phyloP scores from a whole-genome alignment of 2,888 invertebrate genomes.

The Lycaena phlaeas region DNA sequence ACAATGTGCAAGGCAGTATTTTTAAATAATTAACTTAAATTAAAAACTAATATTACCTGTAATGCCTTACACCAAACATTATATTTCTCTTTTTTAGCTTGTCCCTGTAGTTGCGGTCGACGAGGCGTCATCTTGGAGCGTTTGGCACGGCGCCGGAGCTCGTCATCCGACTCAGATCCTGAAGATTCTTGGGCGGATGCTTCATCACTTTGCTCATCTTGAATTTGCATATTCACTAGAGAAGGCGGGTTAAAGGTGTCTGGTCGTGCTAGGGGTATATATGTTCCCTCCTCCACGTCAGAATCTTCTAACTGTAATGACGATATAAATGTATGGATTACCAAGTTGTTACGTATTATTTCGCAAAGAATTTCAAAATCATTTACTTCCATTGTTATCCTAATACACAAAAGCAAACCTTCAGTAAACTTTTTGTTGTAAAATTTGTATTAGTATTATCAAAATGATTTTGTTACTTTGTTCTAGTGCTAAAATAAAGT shows the following conservation, averaged over 20 bases:
- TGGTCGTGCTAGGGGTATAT: slow-evolving; percentile 73
- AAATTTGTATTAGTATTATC: too few relatives aligned
- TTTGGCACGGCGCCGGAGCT: slow-evolving; percentile 62
- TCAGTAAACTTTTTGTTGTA: too few relatives aligned
- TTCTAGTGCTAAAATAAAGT: neutral
- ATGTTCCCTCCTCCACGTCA: slow-evolving; percentile 67
- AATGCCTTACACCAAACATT: slow-evolving; percentile 82
- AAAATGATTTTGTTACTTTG: neutral
- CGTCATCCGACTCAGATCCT: slow-evolving; percentile 75
- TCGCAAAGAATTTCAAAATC: too few relatives aligned
- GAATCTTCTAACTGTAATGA: slow-evolving; percentile 61
- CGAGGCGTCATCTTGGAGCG: slow-evolving; percentile 61
- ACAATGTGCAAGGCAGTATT: too few relatives aligned
- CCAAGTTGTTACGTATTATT: neutral
- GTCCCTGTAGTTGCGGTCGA: slow-evolving; percentile 33
- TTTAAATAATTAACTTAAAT: neutral
- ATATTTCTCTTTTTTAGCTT: slow-evolving; percentile 77
- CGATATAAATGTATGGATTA: slow-evolving; percentile 4
- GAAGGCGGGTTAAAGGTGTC: slow-evolving; percentile 65
- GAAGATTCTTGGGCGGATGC: slow-evolving; percentile 62
- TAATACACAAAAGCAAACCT: too few relatives aligned
- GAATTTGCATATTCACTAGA: slow-evolving; percentile 65
- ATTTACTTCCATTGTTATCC: too few relatives aligned
- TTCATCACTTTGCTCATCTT: slow-evolving; percentile 75
- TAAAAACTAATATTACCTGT: slow-evolving; percentile 33